Conservation (phyloP, 1,140 invertebrate species). For the Cyrtorhinus lividipennis region DNA sequence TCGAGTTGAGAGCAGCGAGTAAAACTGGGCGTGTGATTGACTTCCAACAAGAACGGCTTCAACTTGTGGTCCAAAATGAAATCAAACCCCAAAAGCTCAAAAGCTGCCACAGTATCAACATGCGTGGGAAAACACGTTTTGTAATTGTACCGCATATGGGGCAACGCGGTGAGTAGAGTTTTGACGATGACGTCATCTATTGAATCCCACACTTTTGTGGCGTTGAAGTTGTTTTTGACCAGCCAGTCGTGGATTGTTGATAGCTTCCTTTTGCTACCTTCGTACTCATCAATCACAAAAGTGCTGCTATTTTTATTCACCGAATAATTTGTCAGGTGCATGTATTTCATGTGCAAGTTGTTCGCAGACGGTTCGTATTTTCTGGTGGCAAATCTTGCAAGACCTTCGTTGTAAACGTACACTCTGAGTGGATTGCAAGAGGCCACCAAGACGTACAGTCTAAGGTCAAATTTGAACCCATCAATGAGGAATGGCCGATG, state of each 20-base stretch:
- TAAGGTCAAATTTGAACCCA: conserved; percentile 93
- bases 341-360: conserved; percentile 74
- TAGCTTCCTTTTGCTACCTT: conserved; percentile 57
- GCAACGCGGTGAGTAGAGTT: conserved; percentile 70
- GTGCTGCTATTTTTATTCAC: conserved; percentile 81
- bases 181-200: conserved; percentile 87
- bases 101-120: conserved; percentile 68
- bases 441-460: conserved; percentile 86
- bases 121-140: conserved; percentile 74
- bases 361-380: conserved; percentile 64
- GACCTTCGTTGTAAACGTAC: conserved; percentile 89
- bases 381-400: conserved; percentile 78
- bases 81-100: conserved; percentile 79
- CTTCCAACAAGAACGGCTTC: conserved; percentile 71
- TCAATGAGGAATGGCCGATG: conserved; percentile 66
- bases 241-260: conserved; percentile 12
- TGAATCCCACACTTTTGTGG: conserved; percentile 53
- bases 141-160: conserved; percentile 74
- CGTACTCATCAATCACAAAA: conserved; percentile 57
- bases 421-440: conserved; percentile 84
- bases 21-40: conserved; percentile 85
- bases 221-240: conserved; percentile 39
- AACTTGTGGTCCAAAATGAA: conserved; percentile 69
- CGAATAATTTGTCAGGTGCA: conserved; percentile 96
- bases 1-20: conserved; percentile 71